phyloP scores from a whole-genome alignment of 2,113 vertebrate species.

The Typhlomys cinereus region DNA sequence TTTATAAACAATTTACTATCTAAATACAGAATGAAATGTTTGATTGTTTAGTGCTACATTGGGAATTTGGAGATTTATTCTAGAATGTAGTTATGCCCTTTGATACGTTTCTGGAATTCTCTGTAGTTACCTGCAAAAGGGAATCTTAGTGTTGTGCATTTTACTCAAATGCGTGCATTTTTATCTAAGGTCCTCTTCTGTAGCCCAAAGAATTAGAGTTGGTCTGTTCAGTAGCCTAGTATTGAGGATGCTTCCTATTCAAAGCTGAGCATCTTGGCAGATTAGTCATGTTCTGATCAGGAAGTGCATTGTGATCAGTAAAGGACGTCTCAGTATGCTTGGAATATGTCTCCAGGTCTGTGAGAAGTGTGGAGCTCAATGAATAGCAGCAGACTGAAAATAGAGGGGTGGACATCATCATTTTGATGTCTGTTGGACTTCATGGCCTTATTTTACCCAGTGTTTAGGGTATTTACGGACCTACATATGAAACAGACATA shows the following conservation, averaged over 20 bases:
- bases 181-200: neutral
- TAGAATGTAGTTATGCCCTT: conserved; percentile 37
- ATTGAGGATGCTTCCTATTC: neutral
- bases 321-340: neutral
- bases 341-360: neutral
- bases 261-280: neutral
- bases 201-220: neutral
- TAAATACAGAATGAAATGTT: conserved; percentile 65
- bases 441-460: neutral
- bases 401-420: neutral
- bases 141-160: conserved; percentile 63
- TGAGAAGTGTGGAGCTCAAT: neutral
- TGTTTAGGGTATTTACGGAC: neutral
- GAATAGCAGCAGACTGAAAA: neutral
- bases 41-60: conserved; percentile 74
- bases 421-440: neutral
- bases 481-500: neutral
- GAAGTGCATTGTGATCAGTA: neutral
- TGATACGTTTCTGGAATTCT: conserved; percentile 58
- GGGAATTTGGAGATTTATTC: conserved; percentile 17
- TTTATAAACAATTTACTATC: conserved; percentile 67
- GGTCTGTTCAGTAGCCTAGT: neutral
- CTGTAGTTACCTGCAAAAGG: conserved; percentile 64
- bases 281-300: neutral
- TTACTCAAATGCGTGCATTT: conserved; percentile 51